Conservation (phyloP, 2,888 invertebrate genomes). For the Macrophya alboannulata region DNA sequence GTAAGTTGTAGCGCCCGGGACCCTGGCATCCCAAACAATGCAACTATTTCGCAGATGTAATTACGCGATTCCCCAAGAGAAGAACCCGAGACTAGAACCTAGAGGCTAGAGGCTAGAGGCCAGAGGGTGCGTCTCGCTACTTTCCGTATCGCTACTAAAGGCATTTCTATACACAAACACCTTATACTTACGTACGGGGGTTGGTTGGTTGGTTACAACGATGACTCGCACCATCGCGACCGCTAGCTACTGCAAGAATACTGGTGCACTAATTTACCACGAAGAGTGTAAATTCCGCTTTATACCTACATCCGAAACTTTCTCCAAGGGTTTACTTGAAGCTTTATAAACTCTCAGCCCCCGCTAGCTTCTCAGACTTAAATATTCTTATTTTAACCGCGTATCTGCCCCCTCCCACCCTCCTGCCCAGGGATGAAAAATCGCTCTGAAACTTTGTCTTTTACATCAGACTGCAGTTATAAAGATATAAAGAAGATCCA, state of each 20-base stretch:
- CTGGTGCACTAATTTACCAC: conserved; percentile 38
- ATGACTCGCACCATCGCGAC: conserved; percentile 34
- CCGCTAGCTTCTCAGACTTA: neutral
- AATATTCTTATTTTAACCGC: conserved; percentile 26
- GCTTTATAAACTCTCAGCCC: conserved; percentile 21
- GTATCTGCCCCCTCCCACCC: neutral
- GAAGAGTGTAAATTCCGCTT: conserved; percentile 36
- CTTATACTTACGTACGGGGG: neutral
- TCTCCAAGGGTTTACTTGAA: conserved; percentile 10
- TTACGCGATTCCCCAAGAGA: conserved; percentile 61
- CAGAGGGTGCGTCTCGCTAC: conserved; percentile 31
- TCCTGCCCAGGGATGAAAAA: conserved; percentile 6
- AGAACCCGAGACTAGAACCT: neutral
- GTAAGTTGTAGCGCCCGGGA: conserved; percentile 52
- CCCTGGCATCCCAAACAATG: conserved; percentile 66
- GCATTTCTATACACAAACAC: conserved; percentile 24
- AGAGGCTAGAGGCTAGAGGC: neutral
- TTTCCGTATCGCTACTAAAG: conserved; percentile 34
- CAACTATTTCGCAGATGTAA: conserved; percentile 68
- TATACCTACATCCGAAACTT: conserved; percentile 18
- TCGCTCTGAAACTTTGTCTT: neutral
- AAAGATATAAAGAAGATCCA: neutral
- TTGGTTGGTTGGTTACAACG: conserved; percentile 7
- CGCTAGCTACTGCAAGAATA: conserved; percentile 10
- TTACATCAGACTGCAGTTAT: neutral